These are phyloP conservation scores for Pollimyrus isidori DNA, from an alignment of 2,113 vertebrate species.

Conservation along the genomic window DNA sequence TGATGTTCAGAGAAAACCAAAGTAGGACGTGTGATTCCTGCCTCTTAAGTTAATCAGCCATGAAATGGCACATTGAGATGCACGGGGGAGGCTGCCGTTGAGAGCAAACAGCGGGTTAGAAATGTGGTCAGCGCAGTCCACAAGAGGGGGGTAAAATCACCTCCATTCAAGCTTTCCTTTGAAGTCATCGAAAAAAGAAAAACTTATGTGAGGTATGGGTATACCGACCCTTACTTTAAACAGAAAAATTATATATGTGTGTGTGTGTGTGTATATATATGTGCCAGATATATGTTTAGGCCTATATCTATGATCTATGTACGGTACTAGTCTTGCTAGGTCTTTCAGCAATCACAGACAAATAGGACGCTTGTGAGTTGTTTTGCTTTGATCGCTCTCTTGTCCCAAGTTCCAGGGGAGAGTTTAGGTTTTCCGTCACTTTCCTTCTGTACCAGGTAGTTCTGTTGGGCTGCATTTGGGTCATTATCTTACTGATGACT, in stretches of 20 bases:
- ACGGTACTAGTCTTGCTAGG: not conserved
- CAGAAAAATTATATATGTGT: conserved; percentile 8
- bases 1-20: not conserved
- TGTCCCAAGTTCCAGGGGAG: not conserved
- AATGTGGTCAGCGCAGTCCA: conserved; percentile 36
- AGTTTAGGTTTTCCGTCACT: not conserved
- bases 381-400: not conserved
- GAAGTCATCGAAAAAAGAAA: not conserved
- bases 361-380: not conserved
- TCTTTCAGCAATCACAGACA: not conserved
- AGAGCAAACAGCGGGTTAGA: not conserved
- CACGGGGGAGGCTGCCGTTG: not conserved
- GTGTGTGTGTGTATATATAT: too few relatives aligned
- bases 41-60: not conserved
- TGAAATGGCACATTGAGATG: not conserved
- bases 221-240: not conserved
- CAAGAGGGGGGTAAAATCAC: conserved; percentile 35
- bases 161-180: not conserved
- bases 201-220: not conserved
- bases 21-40: not conserved
- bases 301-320: not conserved
- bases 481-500: not conserved
- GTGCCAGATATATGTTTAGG: not conserved
- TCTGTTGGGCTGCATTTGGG: not conserved
- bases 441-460: not conserved